These are phyloP conservation scores for Oscheius myriophilus DNA, from an alignment of 2,888 invertebrate species.

Conservation along the genomic window DNA sequence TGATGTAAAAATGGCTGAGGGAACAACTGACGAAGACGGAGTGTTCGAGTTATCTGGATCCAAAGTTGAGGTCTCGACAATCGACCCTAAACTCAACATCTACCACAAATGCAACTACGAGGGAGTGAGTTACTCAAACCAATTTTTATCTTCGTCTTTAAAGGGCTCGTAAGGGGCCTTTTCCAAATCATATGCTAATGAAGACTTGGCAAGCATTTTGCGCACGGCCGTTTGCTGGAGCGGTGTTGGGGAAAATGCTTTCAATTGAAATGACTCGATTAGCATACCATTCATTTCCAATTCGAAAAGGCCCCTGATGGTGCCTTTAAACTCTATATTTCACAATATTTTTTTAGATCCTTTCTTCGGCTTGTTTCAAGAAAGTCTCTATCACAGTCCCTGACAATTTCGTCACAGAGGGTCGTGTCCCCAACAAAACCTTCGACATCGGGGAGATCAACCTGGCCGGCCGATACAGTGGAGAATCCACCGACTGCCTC, in stretches of 20 bases:
- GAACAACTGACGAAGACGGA: conserved; percentile 59
- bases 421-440: conserved; percentile 55
- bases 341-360: conserved; percentile 1
- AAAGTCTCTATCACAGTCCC: conserved; percentile 47
- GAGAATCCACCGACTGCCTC: conserved; percentile 62
- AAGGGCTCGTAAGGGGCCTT: too few species aligned
- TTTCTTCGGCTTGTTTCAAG: conserved; percentile 20
- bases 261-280: too few species aligned
- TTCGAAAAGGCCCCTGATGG: too few species aligned
- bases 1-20: conserved; percentile 64
- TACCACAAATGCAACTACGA: conserved; percentile 44
- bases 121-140: conserved; percentile 14
- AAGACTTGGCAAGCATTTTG: too few species aligned
- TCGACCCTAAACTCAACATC: conserved; percentile 46
- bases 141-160: too few species aligned
- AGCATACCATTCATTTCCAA: too few species aligned
- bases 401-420: conserved; percentile 58
- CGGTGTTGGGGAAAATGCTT: too few species aligned
- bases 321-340: too few species aligned
- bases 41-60: conserved; percentile 55
- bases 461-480: conserved; percentile 60
- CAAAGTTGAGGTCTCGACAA: conserved; percentile 46
- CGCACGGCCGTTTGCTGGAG: too few species aligned
- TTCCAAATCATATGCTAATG: too few species aligned
- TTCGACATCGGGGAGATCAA: conserved; percentile 64